Evolutionary conservation across 2,888 invertebrate species (phyloP).

Genomic region (Amphiduros pacificus): DNA sequence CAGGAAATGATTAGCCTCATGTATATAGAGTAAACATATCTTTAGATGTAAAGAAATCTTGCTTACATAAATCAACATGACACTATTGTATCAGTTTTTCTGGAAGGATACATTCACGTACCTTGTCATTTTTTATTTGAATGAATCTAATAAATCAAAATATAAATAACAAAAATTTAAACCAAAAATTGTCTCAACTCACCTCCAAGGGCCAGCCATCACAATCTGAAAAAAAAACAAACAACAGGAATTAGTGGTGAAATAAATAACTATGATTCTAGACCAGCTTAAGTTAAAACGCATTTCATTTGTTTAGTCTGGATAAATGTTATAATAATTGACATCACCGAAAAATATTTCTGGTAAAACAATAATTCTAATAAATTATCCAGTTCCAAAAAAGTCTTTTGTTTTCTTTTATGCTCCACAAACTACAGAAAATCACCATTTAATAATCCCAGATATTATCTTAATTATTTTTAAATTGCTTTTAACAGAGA

Average conservation of each 20-base stretch:
- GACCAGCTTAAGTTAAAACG: neutral
- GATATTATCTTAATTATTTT: neutral
- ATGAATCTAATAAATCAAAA: neutral
- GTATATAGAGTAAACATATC: neutral
- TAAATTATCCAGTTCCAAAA: neutral
- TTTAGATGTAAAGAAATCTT: neutral
- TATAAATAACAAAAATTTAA: neutral
- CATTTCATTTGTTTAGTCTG: neutral
- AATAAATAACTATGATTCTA: neutral
- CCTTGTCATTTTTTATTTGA: neutral
- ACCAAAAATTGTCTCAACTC: neutral
- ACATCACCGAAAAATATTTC: neutral
- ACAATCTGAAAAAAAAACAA: slow-evolving; percentile 27
- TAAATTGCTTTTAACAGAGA: neutral
- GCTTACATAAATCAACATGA: neutral
- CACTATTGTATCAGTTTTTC: neutral
- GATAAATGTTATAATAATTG: neutral
- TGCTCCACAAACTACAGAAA: neutral
- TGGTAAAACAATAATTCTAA: neutral
- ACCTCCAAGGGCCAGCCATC: slow-evolving; percentile 36
- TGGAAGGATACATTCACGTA: neutral
- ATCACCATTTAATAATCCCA: slow-evolving; percentile 3
- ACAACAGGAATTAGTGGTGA: neutral
- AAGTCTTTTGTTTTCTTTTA: neutral
- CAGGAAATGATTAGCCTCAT: neutral